Evolutionary conservation across 2,113 vertebrate genomes (phyloP).

Genomic region (Rynchops niger): DNA sequence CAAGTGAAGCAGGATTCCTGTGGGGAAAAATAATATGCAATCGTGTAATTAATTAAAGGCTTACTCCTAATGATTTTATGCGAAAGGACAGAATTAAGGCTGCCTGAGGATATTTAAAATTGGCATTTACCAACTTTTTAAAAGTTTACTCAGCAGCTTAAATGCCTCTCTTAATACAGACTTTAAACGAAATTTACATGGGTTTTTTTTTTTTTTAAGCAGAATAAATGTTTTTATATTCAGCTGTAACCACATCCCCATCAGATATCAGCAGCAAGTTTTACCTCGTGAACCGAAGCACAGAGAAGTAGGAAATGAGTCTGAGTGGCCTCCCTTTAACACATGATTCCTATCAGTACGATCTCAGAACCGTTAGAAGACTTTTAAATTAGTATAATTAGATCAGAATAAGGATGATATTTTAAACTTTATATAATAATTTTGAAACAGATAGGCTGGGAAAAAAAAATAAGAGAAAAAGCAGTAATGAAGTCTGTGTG

Average conservation of each 20-base stretch:
- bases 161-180: background rate
- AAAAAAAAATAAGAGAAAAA: background rate
- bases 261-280: background rate
- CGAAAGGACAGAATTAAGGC: constrained; percentile 43
- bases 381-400: background rate
- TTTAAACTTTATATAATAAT: background rate
- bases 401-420: background rate
- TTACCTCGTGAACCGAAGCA: background rate
- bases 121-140: constrained; percentile 42
- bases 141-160: constrained; percentile 7
- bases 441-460: background rate
- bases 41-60: constrained; percentile 53
- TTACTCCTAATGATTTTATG: constrained; percentile 45
- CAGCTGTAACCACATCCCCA: background rate
- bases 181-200: background rate
- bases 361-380: background rate
- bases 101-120: constrained; percentile 48
- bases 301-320: background rate
- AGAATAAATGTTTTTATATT: background rate
- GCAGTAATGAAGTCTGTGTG: background rate
- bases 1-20: constrained; percentile 22
- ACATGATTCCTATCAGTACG: background rate
- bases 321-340: background rate
- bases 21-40: constrained; percentile 38
- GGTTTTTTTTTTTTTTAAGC: background rate